A percentile compares a stretch with the other conserved stretches of the same genome.
phyloP scores from a whole-genome alignment of 1,140 invertebrate genomes.

The Drosophila murphyi region DNA sequence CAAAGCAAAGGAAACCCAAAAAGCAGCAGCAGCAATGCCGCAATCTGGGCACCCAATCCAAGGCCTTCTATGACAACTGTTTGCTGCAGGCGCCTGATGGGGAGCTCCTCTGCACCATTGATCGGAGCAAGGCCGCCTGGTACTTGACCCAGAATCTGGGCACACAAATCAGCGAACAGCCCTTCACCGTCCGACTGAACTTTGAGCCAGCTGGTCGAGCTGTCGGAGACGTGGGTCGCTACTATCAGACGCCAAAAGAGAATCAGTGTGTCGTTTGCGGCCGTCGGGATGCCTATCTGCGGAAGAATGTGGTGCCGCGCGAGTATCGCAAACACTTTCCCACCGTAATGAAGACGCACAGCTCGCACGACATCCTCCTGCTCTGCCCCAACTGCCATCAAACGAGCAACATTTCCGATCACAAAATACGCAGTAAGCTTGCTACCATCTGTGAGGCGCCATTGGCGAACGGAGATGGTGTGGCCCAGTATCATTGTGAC shows the following conservation, averaged over 20 bases:
- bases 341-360: constrained; percentile 92
- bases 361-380: constrained; percentile 92
- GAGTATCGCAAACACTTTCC: constrained; percentile 95
- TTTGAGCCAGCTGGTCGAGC: constrained; percentile 93
- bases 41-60: constrained; percentile 85
- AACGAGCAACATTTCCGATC: constrained; percentile 89
- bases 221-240: constrained; percentile 88
- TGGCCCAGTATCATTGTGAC: constrained; percentile 77
- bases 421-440: constrained; percentile 87
- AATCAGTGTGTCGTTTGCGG: constrained; percentile 96
- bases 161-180: constrained; percentile 87
- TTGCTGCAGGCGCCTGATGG: constrained; percentile 92
- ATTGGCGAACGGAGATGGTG: constrained; percentile 66
- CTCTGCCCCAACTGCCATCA: constrained; percentile 91
- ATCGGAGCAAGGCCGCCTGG: constrained; percentile 93
- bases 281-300: constrained; percentile 88
- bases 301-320: constrained; percentile 93
- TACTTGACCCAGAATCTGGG: constrained; percentile 89
- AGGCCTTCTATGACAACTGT: constrained; percentile 92
- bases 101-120: constrained; percentile 91
- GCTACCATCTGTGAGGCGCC: constrained; percentile 89
- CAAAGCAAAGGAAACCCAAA: constrained; percentile 11
- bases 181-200: constrained; percentile 90
- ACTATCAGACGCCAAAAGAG: constrained; percentile 90
- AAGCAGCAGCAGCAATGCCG: constrained; percentile 52